Evolutionary conservation across 2,113 vertebrate species (phyloP).

Genomic region (Alligator sinensis): DNA sequence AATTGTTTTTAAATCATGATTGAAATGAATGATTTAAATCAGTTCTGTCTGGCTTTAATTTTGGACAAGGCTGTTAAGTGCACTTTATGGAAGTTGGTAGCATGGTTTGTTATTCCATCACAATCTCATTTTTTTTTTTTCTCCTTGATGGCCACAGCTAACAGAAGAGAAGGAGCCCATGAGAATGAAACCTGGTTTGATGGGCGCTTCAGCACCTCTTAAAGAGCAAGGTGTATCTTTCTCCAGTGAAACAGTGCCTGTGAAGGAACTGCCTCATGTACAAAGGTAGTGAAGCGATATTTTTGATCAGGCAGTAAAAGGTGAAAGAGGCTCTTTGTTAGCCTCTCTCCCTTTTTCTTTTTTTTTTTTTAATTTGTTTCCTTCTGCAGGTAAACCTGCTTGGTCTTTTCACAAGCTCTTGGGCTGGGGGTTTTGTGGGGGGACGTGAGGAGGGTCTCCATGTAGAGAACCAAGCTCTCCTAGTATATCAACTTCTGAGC

Average conservation of each 20-base stretch:
- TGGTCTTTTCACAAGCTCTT: background rate
- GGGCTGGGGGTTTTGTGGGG: too few species aligned
- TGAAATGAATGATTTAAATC: background rate
- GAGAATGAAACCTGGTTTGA: background rate
- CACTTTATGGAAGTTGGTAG: background rate
- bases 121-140: rapidly evolving
- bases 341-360: too few species aligned
- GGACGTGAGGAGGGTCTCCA: too few species aligned
- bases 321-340: background rate
- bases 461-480: too few species aligned
- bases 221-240: background rate
- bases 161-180: background rate
- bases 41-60: background rate
- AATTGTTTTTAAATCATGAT: background rate
- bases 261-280: background rate
- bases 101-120: background rate
- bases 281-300: constrained; percentile 35
- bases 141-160: constrained; percentile 49
- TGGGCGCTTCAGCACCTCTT: background rate
- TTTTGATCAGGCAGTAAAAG: background rate
- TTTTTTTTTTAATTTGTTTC: background rate
- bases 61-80: rapidly evolving
- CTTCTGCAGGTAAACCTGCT: background rate
- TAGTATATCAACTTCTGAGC: background rate
- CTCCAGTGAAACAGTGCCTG: background rate